Evolutionary conservation across 2,888 invertebrate species (phyloP).

Genomic region (Pseudococcus longispinus): DNA sequence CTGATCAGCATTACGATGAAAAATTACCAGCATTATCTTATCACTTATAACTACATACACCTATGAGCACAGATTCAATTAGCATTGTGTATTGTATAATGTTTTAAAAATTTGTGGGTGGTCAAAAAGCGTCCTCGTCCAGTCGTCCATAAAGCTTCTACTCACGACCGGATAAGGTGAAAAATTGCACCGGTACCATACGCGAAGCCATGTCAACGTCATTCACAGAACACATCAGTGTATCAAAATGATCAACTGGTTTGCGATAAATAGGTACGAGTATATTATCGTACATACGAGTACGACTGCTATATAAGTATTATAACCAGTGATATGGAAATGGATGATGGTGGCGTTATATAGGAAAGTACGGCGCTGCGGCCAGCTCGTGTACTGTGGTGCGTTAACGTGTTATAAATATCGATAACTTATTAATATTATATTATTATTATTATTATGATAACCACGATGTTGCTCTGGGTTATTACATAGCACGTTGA

Average conservation of each 20-base stretch:
- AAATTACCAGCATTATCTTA: background rate
- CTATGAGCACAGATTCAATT: background rate
- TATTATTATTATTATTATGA: constrained; percentile 11
- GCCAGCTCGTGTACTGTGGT: background rate
- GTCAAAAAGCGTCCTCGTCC: background rate
- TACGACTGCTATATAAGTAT: background rate
- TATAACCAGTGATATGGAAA: background rate
- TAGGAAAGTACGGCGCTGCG: background rate
- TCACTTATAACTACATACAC: no score
- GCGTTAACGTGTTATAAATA: background rate
- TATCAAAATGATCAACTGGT: background rate
- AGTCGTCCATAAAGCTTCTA: background rate
- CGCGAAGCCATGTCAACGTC: background rate
- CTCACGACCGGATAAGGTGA: background rate
- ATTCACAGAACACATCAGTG: background rate
- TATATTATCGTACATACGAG: background rate
- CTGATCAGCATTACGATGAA: background rate
- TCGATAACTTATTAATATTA: background rate
- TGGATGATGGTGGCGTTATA: background rate
- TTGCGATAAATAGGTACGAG: background rate
- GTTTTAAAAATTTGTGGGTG: background rate
- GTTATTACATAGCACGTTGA: constrained; percentile 5
- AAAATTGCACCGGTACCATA: background rate
- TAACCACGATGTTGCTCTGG: background rate
- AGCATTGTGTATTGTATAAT: background rate